Percentiles rank a stretch among this genome's conserved stretches.
Evolutionary conservation across 2,888 invertebrate species (phyloP).

Genomic region (Phasia obesa): DNA sequence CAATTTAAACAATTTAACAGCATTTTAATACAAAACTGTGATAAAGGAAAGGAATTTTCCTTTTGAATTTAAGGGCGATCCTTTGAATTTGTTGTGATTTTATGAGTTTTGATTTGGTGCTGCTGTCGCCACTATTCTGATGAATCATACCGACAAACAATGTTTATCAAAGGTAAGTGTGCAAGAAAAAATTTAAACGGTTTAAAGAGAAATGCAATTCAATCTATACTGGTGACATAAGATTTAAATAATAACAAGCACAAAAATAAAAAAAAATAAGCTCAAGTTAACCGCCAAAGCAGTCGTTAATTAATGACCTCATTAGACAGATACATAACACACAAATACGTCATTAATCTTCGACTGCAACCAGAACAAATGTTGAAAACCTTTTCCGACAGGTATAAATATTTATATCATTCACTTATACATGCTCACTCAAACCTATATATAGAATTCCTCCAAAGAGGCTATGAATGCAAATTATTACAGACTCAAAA

Average conservation of each 20-base stretch:
- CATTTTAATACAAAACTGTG: not conserved
- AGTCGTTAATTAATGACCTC: slow-evolving; percentile 74
- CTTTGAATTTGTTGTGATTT: no score
- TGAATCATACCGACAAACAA: no score
- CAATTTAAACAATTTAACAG: not conserved
- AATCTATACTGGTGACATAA: not conserved
- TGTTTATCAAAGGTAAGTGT: not conserved
- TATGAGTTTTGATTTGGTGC: not conserved
- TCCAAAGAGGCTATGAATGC: slow-evolving; percentile 39
- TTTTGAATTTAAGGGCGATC: not conserved
- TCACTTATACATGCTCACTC: not conserved
- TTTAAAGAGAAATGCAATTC: slow-evolving; percentile 26
- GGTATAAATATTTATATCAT: slow-evolving; percentile 44
- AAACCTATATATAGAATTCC: not conserved
- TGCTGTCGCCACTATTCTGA: slow-evolving; percentile 20
- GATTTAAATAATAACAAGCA: slow-evolving; percentile 13
- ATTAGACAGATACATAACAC: slow-evolving; percentile 74
- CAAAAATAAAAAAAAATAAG: slow-evolving; percentile 18
- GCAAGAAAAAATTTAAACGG: not conserved
- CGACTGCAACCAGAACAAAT: slow-evolving; percentile 56
- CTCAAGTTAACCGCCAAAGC: slow-evolving; percentile 52
- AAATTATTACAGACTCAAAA: slow-evolving; percentile 48
- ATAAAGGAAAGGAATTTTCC: slow-evolving; percentile 1
- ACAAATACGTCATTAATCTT: slow-evolving; percentile 73
- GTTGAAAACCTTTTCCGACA: slow-evolving; percentile 56